phyloP scores from a whole-genome alignment of 2,113 vertebrate genomes.

The Rhinogobius similis region DNA sequence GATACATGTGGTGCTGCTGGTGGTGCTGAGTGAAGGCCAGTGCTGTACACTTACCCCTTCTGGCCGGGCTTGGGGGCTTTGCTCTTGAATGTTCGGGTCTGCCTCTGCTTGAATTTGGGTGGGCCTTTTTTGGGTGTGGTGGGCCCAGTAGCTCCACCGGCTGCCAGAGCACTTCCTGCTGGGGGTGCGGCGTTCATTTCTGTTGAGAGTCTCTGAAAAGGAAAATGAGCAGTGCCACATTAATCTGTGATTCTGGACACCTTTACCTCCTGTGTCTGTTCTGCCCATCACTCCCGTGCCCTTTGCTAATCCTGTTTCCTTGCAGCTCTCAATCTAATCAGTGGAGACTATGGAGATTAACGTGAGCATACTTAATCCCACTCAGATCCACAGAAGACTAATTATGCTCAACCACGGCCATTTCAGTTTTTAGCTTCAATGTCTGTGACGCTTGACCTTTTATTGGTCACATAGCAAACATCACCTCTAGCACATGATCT shows the following conservation, averaged over 20 bases:
- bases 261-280: neutral
- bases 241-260: neutral
- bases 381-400: conserved; percentile 33
- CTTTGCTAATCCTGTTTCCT: conserved; percentile 50
- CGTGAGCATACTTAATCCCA: conserved; percentile 58
- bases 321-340: conserved; percentile 43
- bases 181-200: conserved; percentile 78
- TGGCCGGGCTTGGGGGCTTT: conserved; percentile 97
- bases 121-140: conserved; percentile 93
- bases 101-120: conserved; percentile 97
- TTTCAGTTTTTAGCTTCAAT: conserved; percentile 15
- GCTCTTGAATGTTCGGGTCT: conserved; percentile 96
- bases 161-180: conserved; percentile 79
- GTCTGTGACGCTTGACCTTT: neutral
- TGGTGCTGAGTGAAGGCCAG: neutral
- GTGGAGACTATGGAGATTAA: conserved; percentile 60
- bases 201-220: conserved; percentile 43
- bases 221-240: neutral
- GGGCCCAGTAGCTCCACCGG: conserved; percentile 67
- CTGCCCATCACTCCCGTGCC: neutral
- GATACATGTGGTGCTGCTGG: neutral
- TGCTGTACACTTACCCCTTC: conserved; percentile 81
- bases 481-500: neutral
- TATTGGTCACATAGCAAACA: neutral
- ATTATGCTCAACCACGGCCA: conserved; percentile 42